Evolutionary conservation across 2,797 vertebrate genomes (phyloP).

Genomic region (Anolis apletophallus): DNA sequence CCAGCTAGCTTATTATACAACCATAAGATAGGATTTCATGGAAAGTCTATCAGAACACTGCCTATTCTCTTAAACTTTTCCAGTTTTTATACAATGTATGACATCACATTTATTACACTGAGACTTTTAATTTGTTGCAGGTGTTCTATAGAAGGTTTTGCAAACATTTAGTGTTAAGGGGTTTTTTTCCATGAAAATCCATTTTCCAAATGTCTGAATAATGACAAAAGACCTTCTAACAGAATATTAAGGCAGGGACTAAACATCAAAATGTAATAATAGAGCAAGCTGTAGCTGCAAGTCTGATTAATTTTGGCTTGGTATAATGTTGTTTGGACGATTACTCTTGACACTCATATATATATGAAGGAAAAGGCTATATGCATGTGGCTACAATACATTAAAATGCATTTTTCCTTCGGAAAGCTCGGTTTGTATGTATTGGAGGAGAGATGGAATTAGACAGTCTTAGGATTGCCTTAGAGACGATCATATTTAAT

Average conservation of each 20-base stretch:
- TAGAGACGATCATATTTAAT: slow-evolving; percentile 31
- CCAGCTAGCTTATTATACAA: background rate
- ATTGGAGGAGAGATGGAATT: slow-evolving; percentile 8
- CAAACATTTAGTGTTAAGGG: slow-evolving; percentile 40
- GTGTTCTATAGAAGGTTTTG: slow-evolving; percentile 50
- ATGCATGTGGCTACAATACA: background rate
- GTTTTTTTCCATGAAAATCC: slow-evolving; percentile 52
- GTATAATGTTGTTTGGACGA: slow-evolving; percentile 55
- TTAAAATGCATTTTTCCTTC: slow-evolving; percentile 44
- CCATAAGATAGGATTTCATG: background rate
- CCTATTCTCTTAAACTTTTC: slow-evolving; percentile 68
- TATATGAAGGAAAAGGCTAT: slow-evolving; percentile 25
- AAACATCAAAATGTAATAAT: slow-evolving; percentile 59
- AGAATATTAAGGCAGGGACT: slow-evolving; percentile 65
- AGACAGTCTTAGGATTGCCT: slow-evolving; percentile 20
- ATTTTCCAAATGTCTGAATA: slow-evolving; percentile 66
- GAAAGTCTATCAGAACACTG: slow-evolving; percentile 70
- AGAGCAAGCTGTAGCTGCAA: slow-evolving; percentile 56
- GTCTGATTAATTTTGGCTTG: slow-evolving; percentile 64
- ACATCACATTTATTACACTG: slow-evolving; percentile 21
- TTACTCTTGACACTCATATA: slow-evolving; percentile 48
- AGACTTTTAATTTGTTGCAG: slow-evolving; percentile 54
- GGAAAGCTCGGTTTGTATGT: slow-evolving; percentile 30
- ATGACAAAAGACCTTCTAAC: slow-evolving; percentile 60
- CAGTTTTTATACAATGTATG: slow-evolving; percentile 37